A percentile compares a stretch with the other conserved stretches of the same genome.
Conservation (phyloP, 2,888 invertebrate genomes). For the Synergus gifuensis region DNA sequence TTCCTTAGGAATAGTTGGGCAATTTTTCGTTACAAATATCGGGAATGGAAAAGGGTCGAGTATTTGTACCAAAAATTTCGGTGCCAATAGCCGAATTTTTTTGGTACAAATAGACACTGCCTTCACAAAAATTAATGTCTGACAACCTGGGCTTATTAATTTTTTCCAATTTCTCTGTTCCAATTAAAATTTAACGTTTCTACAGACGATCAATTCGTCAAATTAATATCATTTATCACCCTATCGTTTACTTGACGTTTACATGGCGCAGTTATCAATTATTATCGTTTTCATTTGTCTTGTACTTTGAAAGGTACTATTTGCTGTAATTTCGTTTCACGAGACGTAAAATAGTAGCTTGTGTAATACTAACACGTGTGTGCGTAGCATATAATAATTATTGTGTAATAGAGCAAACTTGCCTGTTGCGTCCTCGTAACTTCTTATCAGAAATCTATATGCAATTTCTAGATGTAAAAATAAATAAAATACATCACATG, state of each 20-base stretch:
- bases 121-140: not conserved
- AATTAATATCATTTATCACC: not conserved
- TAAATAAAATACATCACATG: not conserved
- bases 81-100: too few relatives aligned
- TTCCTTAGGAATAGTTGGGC: too few relatives aligned
- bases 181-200: not conserved
- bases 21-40: too few relatives aligned
- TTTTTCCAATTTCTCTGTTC: not conserved
- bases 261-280: not conserved
- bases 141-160: not conserved
- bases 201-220: not conserved
- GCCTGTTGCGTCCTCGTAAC: not conserved
- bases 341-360: not conserved
- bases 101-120: too few relatives aligned
- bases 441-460: slow-evolving; percentile 1
- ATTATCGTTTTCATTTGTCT: not conserved
- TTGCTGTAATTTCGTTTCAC: slow-evolving; percentile 8
- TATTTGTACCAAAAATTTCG: too few relatives aligned
- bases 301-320: not conserved
- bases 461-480: not conserved
- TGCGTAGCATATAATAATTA: slow-evolving; percentile 6
- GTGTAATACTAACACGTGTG: not conserved
- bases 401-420: slow-evolving; percentile 1
- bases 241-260: not conserved
- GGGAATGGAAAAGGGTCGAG: too few relatives aligned